Evolutionary conservation across 2,888 invertebrate genomes (phyloP).

Genomic region (Trachelus tabidus): DNA sequence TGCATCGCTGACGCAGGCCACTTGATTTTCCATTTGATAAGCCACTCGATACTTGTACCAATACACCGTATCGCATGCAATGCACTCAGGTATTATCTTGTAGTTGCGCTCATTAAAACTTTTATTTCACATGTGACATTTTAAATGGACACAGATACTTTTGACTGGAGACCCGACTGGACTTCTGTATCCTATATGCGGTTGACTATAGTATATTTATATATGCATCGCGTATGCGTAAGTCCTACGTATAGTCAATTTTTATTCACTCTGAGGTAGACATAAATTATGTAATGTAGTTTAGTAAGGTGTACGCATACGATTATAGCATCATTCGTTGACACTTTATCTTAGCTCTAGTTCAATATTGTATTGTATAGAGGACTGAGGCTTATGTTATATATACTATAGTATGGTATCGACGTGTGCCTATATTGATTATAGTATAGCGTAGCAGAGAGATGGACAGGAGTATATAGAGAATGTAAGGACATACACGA

Average conservation of each 20-base stretch:
- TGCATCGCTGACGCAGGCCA: conserved; percentile 1
- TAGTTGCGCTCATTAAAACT: neutral
- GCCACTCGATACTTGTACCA: neutral
- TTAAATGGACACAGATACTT: neutral
- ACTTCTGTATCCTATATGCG: neutral
- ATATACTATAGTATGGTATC: neutral
- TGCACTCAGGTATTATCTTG: neutral
- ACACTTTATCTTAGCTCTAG: neutral
- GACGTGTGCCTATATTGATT: neutral
- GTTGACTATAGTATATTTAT: neutral
- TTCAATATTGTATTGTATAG: neutral
- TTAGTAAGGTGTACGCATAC: neutral
- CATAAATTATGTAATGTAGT: neutral
- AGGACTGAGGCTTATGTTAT: neutral
- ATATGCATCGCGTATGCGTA: neutral
- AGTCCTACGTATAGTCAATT: neutral
- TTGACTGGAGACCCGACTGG: neutral
- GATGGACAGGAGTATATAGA: neutral
- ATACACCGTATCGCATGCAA: neutral
- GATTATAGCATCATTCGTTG: neutral
- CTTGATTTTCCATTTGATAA: neutral
- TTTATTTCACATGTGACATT: neutral
- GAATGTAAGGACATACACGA: conserved; percentile 26
- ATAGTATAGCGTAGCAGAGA: neutral
- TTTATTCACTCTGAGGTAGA: neutral